Percentiles rank a stretch among this genome's conserved stretches.
These are phyloP conservation scores for Thomomys bottae DNA, from an alignment of 2,113 vertebrate genomes.

Conservation along the genomic window DNA sequence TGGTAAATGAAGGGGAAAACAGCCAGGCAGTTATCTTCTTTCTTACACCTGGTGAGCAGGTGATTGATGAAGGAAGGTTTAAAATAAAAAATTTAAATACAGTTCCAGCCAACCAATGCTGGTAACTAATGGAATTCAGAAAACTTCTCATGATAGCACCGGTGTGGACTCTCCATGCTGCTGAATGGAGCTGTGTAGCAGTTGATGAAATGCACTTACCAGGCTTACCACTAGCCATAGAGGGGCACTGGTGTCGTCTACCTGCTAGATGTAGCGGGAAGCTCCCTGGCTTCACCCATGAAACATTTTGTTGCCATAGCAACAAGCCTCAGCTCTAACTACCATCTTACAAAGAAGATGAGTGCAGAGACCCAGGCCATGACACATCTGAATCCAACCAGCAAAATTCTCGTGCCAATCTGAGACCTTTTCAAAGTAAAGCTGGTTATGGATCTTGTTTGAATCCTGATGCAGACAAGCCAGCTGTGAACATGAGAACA, in stretches of 20 bases:
- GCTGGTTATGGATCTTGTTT: not conserved
- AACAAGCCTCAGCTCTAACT: not conserved
- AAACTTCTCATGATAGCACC: not conserved
- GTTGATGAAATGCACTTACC: not conserved
- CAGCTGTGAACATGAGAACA: not conserved
- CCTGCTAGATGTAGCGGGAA: accelerated
- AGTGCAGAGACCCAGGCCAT: not conserved
- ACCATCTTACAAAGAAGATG: not conserved
- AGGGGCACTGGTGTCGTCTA: not conserved
- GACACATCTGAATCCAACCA: not conserved
- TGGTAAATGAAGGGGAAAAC: not conserved
- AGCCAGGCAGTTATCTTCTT: not conserved
- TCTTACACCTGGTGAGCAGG: not conserved
- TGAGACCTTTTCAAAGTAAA: not conserved
- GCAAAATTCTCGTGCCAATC: not conserved
- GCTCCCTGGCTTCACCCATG: not conserved
- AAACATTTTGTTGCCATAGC: not conserved
- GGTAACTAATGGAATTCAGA: not conserved
- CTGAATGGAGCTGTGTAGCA: not conserved
- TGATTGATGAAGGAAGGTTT: not conserved
- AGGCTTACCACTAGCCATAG: not conserved
- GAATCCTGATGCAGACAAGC: not conserved
- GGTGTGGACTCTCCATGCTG: too few species aligned
- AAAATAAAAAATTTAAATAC: not conserved
- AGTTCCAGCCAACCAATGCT: not conserved